Percentiles rank a stretch among this genome's conserved stretches.
Conservation (phyloP, 2,113 vertebrate species). For the Leucosticte australis region DNA sequence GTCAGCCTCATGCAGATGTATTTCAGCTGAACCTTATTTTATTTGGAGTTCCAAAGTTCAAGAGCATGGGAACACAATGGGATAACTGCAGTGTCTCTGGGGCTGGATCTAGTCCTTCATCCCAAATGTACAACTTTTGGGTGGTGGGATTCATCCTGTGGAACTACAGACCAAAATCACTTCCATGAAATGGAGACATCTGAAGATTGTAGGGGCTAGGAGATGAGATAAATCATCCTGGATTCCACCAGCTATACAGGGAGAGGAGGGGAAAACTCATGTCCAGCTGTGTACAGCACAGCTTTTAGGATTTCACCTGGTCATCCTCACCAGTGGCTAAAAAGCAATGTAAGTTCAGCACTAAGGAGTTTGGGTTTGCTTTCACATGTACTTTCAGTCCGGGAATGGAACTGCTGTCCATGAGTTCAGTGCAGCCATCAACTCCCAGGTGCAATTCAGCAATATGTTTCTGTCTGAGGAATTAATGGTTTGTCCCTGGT, state of each 20-base stretch:
- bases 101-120: not conserved
- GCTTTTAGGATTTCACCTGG: not conserved
- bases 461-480: not conserved
- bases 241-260: not conserved
- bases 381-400: not conserved
- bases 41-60: not conserved
- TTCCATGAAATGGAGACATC: rapidly evolving
- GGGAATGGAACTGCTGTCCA: not conserved
- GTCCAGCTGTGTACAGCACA: not conserved
- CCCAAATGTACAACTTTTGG: not conserved
- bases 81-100: not conserved
- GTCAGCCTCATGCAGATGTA: not conserved
- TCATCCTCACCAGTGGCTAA: not conserved
- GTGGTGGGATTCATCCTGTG: not conserved
- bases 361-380: not conserved
- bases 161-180: not conserved
- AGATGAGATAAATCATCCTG: not conserved
- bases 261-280: not conserved
- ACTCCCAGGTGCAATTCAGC: not conserved
- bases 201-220: not conserved
- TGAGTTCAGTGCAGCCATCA: not conserved
- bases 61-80: not conserved
- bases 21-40: not conserved
- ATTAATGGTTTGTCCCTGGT: not conserved
- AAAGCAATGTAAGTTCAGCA: not conserved